Evolutionary conservation across 2,797 vertebrate genomes (phyloP), one percentile per base, ranked within the genome.

Genomic region (Sciurus vulgaris): DNA sequence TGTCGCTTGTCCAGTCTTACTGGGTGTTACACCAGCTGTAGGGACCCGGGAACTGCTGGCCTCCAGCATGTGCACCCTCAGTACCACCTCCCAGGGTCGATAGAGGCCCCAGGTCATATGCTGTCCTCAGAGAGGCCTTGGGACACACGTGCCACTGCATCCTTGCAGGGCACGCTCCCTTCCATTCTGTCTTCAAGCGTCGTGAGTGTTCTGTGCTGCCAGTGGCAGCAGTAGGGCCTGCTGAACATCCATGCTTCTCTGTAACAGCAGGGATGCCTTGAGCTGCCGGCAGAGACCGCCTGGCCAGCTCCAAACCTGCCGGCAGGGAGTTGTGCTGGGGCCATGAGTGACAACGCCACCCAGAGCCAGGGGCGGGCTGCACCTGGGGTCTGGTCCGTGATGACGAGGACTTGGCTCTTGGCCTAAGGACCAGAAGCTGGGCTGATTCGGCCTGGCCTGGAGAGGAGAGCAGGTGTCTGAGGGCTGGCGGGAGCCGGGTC

Each of bases 191-290:
- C 35, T 20, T 18, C 22, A 9, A 3, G 61, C 30, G 6, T n/a
- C 9, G 9, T 10, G 41, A 35, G 33, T 5, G 10, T n/a, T 49
- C 26, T 41, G 28, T 28, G 9, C 56, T 22, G 1, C 26, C 33
- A 18, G 33, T 3, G 18, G 33, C 10, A 35, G 73, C 9, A 15
- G 30, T 47, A 67, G 11, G 3, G 78, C 56, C 0, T 13, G 44
- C 22, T 7, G 9, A 49, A 24, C 20, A 13, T 15, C 47, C 20
- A 6, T 14, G 26, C 6, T 30, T 49, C 13, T 76, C 70, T 24
- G 12, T 44, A 95, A 96, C 96, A 87, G 81, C 89, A 90, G 94
- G 96, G 93, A 90, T 17, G 9, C n/a, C 17, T n/a, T 1, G n/a
- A 35, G 65, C 51, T 38, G 24, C 54, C 44, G 63, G 30, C 20